Evolutionary conservation across 2,113 vertebrate species (phyloP), one percentile per base, ranked within the genome.

Genomic region (Beaufortia kweichowensis): DNA sequence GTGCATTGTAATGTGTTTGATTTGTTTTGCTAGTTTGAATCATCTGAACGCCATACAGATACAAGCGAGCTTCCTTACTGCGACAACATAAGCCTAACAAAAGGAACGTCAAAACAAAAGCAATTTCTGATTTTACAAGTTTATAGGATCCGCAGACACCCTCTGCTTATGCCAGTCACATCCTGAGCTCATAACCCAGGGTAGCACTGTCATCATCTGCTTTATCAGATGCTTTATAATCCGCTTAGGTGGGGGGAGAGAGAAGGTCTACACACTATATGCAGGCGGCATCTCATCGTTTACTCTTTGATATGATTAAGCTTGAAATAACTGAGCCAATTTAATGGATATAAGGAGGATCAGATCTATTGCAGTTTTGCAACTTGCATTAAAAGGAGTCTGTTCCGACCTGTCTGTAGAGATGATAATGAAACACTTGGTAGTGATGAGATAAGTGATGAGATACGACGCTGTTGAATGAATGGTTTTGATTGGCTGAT

Each of bases 141-240:
- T 4, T 61, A 31, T 28, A 14, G 17, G 50, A 65, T 59, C 41
- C 66, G 39, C 17, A 33, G 17, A 65, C 60, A 72, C 61, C 31
- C 61, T 61, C n/a, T 46, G 67, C 41, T 77, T 41, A 33, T 67
- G 73, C 67, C 65, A 43, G 39, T 76, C 73, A 39, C 59, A 67
- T 62, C 39, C 68, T 31, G 50, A 46, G 57, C 48, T 39, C 46
- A 28, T 79, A 79, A 82, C 65, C 61, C 68, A 46, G 55, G 21
- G 67, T 79, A 77, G 77, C 62, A 61, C 70, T 79, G 77, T 76
- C 81, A 79, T 79, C 77, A 56, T 59, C 19, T 59, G 67, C 77
- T 74, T 77, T 60, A 82, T 77, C 67, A 77, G 73, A 82, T 78
- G 59, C 77, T 68, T 55, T 68, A 56, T 82, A 79, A 82, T 82